Percentiles rank a stretch among this genome's conserved stretches.
phyloP scores from a whole-genome alignment of 2,888 invertebrate species.

The Brachyptera putata region DNA sequence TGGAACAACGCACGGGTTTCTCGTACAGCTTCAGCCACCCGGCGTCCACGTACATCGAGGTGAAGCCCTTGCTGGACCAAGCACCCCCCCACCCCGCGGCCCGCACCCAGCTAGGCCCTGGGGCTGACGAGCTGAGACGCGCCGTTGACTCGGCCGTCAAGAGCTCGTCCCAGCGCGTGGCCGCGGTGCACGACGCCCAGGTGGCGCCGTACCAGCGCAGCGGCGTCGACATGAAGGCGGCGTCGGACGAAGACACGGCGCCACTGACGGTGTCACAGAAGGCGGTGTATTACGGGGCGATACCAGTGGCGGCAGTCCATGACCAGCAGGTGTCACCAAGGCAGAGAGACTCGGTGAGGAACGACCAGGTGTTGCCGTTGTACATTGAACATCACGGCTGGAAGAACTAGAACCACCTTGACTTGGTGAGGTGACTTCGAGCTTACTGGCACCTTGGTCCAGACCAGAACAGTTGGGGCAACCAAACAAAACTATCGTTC shows the following conservation, averaged over 20 bases:
- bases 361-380: conserved; percentile 32
- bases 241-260: background rate
- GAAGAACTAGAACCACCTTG: background rate
- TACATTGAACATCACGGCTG: conserved; percentile 26
- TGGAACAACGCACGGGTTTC: background rate
- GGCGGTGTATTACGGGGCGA: conserved; percentile 35
- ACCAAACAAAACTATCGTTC: too few relatives aligned
- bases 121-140: conserved; percentile 1
- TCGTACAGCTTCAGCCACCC: conserved; percentile 1
- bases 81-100: background rate
- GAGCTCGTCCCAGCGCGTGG: conserved; percentile 37
- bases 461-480: too few relatives aligned
- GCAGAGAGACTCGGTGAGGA: conserved; percentile 34
- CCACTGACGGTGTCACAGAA: conserved; percentile 32
- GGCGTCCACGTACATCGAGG: background rate
- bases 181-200: conserved; percentile 43
- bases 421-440: background rate
- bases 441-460: too few relatives aligned
- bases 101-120: background rate
- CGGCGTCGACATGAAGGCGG: background rate
- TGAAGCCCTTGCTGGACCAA: background rate
- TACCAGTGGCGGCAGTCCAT: conserved; percentile 42
- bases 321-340: conserved; percentile 41
- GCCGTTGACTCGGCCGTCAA: conserved; percentile 26
- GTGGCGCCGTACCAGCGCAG: conserved; percentile 36